Evolutionary conservation across 2,888 invertebrate genomes (phyloP), one percentile per base, ranked within the genome.

Genomic region (Heliconius charithonia): DNA sequence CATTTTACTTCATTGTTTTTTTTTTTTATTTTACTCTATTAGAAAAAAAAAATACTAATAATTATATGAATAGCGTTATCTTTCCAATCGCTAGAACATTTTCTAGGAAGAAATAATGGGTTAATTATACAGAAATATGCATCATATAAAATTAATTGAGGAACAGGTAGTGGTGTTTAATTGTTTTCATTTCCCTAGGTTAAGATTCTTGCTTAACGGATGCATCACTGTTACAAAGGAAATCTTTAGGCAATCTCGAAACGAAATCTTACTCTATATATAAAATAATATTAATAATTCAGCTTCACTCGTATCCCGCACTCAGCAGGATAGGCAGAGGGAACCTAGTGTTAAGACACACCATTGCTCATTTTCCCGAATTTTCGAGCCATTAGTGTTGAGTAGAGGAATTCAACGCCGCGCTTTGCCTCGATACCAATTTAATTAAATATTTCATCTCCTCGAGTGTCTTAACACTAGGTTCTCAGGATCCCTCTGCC

Each of bases 141-240:
- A 74, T 63, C 13, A 41, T n/a, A 74, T 62, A 56, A 56, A 75
- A 77, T 78, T 77, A 75, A 75, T 72, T 67, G 78, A 77, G 75
- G 80, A 80, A 81, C 76, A 80, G 79, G 77, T 75, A 70, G 77
- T 81, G 70, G 79, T 77, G 67, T 80, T 77, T 81, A 82, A 85
- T 82, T 84, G 84, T 84, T 82, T 81, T 82, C 80, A 82, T 84
- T 85, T 85, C 83, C 81, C 82, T 83, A 80, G 84, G 84, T 65
- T 69, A 82, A 81, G 84, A 85, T 72, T 76, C 71, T 77, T 66
- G 77, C 77, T 72, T 56, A 72, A 77, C 72, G 66, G 65, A 77
- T 59, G 77, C 65, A 72, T 77, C 71, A 77, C 56, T 77, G 29
- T 71, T 71, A 65, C 37, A 77, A 51, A 77, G 71, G 51, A 72